Evolutionary conservation across 2,797 vertebrate genomes (phyloP).

Genomic region (Borostomias antarcticus): DNA sequence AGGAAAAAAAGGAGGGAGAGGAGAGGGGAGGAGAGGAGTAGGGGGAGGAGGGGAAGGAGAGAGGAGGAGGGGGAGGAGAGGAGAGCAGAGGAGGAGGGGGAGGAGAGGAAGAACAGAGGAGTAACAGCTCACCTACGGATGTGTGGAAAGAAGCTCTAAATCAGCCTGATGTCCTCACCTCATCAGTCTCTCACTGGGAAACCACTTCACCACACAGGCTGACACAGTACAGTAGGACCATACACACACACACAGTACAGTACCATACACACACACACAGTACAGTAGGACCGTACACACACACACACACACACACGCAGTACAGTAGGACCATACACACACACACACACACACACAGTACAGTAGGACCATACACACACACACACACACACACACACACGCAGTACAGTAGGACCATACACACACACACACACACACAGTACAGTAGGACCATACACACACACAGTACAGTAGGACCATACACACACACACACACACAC

Average conservation of each 20-base stretch:
- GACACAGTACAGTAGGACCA: not conserved
- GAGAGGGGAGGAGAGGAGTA: conserved; percentile 20
- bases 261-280: no score
- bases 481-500: no score
- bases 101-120: not conserved
- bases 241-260: conserved; percentile 14
- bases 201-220: conserved; percentile 51
- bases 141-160: conserved; percentile 58
- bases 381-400: no score
- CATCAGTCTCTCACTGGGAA: conserved; percentile 59
- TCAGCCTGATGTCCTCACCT: conserved; percentile 61
- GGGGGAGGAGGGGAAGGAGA: conserved; percentile 38
- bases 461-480: no score
- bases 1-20: no score
- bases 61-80: conserved; percentile 2
- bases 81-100: conserved; percentile 15
- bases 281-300: no score
- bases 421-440: no score
- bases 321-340: no score
- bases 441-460: no score
- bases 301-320: no score
- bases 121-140: conserved; percentile 45
- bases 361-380: no score
- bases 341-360: conserved; percentile 19
- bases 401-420: no score